These are phyloP conservation scores for Halisarca cf. caerulea DNA, from an alignment of 37 sponge, comb jelly and placozoan genomes.

Conservation along the genomic window DNA sequence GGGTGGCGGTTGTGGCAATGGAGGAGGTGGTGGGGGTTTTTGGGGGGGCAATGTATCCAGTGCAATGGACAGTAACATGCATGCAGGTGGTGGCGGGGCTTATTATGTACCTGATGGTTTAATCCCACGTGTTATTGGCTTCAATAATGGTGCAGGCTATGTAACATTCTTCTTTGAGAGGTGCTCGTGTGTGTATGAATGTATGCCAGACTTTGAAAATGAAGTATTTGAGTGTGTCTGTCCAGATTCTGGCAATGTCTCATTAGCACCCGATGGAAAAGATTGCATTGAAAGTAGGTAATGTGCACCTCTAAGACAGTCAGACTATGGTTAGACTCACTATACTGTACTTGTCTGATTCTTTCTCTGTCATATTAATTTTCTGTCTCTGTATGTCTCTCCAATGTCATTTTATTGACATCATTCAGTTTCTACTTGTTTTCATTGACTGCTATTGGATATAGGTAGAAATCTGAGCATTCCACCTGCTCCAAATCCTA, in stretches of 20 bases:
- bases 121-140: not conserved
- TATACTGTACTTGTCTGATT: too few species aligned
- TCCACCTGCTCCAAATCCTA: too few species aligned
- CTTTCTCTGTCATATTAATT: too few species aligned
- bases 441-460: too few species aligned
- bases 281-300: not conserved
- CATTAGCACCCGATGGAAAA: not conserved
- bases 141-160: not conserved
- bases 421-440: not conserved
- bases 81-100: not conserved
- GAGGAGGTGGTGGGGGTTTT: conserved; percentile 11
- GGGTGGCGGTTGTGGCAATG: conserved; percentile 15
- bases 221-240: not conserved
- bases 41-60: not conserved
- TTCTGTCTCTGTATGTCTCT: too few species aligned
- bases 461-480: too few species aligned
- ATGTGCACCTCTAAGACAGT: not conserved
- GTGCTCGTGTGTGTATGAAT: conserved; percentile 3
- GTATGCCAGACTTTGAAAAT: conserved; percentile 3
- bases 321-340: not conserved
- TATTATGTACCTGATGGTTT: not conserved
- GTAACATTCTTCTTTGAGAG: not conserved
- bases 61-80: not conserved
- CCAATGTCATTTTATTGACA: not conserved
- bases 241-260: not conserved